Base-by-base conservation (phyloP, 2,888 invertebrate species). In the Campoplex nolae region DNA sequence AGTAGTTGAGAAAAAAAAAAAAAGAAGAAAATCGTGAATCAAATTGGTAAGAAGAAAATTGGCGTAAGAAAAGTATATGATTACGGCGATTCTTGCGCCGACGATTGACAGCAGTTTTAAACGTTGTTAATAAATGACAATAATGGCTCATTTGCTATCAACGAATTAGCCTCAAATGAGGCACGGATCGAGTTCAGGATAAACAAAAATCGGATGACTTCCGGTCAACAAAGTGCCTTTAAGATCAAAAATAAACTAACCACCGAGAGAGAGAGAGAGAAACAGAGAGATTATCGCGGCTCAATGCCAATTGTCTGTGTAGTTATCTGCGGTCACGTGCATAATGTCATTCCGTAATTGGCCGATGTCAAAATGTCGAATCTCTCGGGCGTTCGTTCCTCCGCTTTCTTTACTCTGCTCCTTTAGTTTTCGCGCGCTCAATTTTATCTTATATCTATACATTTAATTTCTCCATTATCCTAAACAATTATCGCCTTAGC, bases 271-370 rank as follows among this genome's bases (percentile, higher is more conserved):
- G 62, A 75, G 1, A 38, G 38, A 38, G 38, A 38, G 58, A 48
- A 54, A 75, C 4, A 38, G 38, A 38, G 38, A 38, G n/a, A 81
- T 82, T 58, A 65, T 62, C 71, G 77, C 38, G 88, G 86, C 88
- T 71, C 82, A 74, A 84, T 84, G 89, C 88, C 88, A 89, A 88
- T 62, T 86, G 82, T 86, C 87, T 80, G 71, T 88, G 88, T 88
- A 56, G 76, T 82, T 83, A 71, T 70, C 81, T 84, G 86, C 83
- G 82, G 83, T 74, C 88, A 84, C 86, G 86, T 87, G 88, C 51
- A 79, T 70, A 87, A 83, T 81, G 86, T 82, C 81, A 87, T 84
- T 84, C 82, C 76, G 76, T 86, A 77, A 86, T 84, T 71, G 81
- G 81, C 77, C 76, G 76, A 65, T 78, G 86, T 77, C 86, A 84